Evolutionary conservation across 2,888 invertebrate species (phyloP), one percentile per base, ranked within the genome.

Genomic region (Melipona bicolor): DNA sequence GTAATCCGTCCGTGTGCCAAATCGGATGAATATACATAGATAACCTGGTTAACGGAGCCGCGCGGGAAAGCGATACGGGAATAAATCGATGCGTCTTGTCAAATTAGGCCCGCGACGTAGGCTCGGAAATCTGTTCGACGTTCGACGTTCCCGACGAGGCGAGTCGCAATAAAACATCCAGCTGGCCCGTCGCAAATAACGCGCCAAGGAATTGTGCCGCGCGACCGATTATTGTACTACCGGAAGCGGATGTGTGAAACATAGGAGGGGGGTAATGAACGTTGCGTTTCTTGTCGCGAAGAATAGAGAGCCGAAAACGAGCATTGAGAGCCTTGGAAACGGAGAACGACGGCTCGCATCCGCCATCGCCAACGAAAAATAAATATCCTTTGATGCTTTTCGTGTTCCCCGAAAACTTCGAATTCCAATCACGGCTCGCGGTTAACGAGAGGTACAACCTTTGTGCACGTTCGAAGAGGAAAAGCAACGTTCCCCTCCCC

Each of bases 161-260:
- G 27, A 71, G 65, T 75, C n/a, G 74, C 49, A 71, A 75, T 59
- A 61, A 75, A 9, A 49, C 52, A 21, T 24, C n/a, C 74, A 67
- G 70, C 74, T 75, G 52, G 59, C 19, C 59, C 78, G 77, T 82
- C 78, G 87, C 89, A 81, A 91, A 92, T 90, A 91, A 89, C 89
- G 88, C 89, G 87, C 83, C 88, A 86, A 80, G 85, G 84, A 89
- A 93, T 93, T 93, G 93, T 93, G 83, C 86, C 87, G 87, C 88
- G 88, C 87, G 90, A 87, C 88, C 91, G 92, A 93, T 94, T 94
- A 93, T 94, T 93, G 91, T 92, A 90, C 92, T 92, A 90, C 93
- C 94, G 94, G 94, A 94, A 94, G 88, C 94, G 94, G 94, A 94
- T 94, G 94, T 93, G 94, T 94, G 94, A 94, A 93, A 91, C 91